Conservation (phyloP, 2,888 invertebrate species). For the Tenthredo scrophulariae region DNA sequence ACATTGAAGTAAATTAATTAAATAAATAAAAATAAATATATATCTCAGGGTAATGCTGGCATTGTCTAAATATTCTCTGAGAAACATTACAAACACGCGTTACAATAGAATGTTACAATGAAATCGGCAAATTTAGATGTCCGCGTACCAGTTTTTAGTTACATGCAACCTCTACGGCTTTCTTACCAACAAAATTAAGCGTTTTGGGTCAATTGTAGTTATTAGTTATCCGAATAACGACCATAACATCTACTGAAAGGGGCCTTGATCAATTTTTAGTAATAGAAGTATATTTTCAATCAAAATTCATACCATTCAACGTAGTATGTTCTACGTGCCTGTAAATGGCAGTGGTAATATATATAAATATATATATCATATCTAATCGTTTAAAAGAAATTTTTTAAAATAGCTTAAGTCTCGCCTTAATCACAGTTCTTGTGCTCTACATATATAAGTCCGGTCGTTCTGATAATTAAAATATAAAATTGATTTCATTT, state of each 20-base stretch:
- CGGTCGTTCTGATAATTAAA: slow-evolving; percentile 38
- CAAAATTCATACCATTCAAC: slow-evolving; percentile 22
- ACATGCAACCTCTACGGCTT: slow-evolving; percentile 45
- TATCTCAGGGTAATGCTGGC: slow-evolving; percentile 63
- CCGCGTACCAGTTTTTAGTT: slow-evolving; percentile 29
- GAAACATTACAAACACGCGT: slow-evolving; percentile 49
- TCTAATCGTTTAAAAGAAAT: slow-evolving; percentile 9
- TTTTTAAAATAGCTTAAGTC: slow-evolving; percentile 40
- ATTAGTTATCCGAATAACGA: not conserved
- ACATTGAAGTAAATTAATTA: slow-evolving; percentile 50
- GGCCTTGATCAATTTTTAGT: slow-evolving; percentile 23
- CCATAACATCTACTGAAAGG: slow-evolving; percentile 19
- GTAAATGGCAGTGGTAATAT: slow-evolving; percentile 22
- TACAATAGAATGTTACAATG: slow-evolving; percentile 9
- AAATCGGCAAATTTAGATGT: slow-evolving; percentile 7
- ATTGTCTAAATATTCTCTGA: slow-evolving; percentile 56
- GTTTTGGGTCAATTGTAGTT: slow-evolving; percentile 8
- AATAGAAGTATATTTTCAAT: not conserved
- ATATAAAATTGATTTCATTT: slow-evolving; percentile 24
- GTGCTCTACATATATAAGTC: slow-evolving; percentile 39
- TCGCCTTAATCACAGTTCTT: slow-evolving; percentile 42
- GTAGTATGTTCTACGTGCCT: slow-evolving; percentile 51
- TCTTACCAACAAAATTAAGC: slow-evolving; percentile 42
- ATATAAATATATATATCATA: not conserved
- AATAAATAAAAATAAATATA: slow-evolving; percentile 59